Percentiles rank a stretch among this genome's conserved stretches.
These are phyloP conservation scores for Zaprionus africanus DNA, from an alignment of 1,140 invertebrate genomes.

Conservation along the genomic window DNA sequence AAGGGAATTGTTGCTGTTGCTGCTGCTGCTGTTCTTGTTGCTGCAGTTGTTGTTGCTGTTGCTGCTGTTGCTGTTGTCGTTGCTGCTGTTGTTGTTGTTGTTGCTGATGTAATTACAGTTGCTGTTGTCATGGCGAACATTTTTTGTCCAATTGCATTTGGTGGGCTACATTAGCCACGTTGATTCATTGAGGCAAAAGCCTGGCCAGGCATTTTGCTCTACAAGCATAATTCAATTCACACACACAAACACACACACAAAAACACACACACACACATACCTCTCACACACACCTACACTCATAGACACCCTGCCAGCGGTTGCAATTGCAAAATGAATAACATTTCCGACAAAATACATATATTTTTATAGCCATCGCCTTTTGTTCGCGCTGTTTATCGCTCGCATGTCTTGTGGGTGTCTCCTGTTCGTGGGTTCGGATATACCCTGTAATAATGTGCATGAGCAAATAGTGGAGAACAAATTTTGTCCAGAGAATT, in stretches of 20 bases:
- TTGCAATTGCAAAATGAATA: slow-evolving; percentile 22
- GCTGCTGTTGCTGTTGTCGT: neutral
- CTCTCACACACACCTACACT: neutral
- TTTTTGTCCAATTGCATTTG: slow-evolving; percentile 52
- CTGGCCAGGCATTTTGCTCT: slow-evolving; percentile 28
- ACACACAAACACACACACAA: slow-evolving; percentile 2
- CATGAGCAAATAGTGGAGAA: neutral
- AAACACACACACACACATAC: neutral
- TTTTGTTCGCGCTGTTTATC: slow-evolving; percentile 20
- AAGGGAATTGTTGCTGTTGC: slow-evolving; percentile 29
- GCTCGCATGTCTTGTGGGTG: slow-evolving; percentile 9
- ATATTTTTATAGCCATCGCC: slow-evolving; percentile 23
- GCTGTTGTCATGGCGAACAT: slow-evolving; percentile 41
- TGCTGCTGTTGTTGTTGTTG: slow-evolving; percentile 13
- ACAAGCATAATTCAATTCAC: slow-evolving; percentile 33
- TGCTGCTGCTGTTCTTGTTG: slow-evolving; percentile 16
- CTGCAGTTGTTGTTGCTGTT: slow-evolving; percentile 22
- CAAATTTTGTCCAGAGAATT: too few species aligned
- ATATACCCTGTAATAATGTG: neutral
- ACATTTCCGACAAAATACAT: slow-evolving; percentile 30
- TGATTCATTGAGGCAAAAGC: slow-evolving; percentile 54
- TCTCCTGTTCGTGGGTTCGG: neutral
- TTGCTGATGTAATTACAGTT: slow-evolving; percentile 39
- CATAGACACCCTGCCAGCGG: neutral
- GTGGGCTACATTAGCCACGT: slow-evolving; percentile 47